Percentiles rank a stretch among this genome's conserved stretches.
Conservation (phyloP, 2,888 invertebrate genomes). For the Phrixothrix hirtus region DNA sequence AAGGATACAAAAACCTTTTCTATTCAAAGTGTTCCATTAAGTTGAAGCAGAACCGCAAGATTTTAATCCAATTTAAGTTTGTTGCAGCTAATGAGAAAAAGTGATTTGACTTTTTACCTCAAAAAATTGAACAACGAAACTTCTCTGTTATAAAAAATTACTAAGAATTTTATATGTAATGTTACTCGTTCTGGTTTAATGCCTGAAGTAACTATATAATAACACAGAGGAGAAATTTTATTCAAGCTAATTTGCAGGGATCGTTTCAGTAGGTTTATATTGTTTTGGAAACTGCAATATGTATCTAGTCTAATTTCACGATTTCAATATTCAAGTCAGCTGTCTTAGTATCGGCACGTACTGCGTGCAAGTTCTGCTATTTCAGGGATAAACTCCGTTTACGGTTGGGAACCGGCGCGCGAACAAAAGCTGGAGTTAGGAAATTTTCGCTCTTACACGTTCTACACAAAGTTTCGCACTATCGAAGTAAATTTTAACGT, state of each 20-base stretch:
- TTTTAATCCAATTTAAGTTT: slow-evolving; percentile 37
- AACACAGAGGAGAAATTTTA: too few species aligned
- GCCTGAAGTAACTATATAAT: too few species aligned
- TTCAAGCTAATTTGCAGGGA: neutral
- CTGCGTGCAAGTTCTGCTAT: slow-evolving; percentile 30
- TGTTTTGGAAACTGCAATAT: slow-evolving; percentile 13
- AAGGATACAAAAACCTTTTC: too few species aligned
- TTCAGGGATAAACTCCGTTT: slow-evolving; percentile 30
- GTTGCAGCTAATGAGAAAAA: slow-evolving; percentile 34
- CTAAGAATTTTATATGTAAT: neutral
- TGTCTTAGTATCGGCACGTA: slow-evolving; percentile 29
- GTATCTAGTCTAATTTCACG: slow-evolving; percentile 23
- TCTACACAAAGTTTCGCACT: slow-evolving; percentile 26
- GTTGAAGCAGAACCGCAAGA: slow-evolving; percentile 26
- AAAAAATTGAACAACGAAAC: slow-evolving; percentile 4
- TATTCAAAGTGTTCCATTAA: too few species aligned
- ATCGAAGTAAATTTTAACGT: slow-evolving; percentile 39
- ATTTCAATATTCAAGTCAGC: slow-evolving; percentile 32
- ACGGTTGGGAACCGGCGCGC: slow-evolving; percentile 21
- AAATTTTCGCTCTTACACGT: slow-evolving; percentile 36
- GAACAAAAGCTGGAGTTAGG: slow-evolving; percentile 31
- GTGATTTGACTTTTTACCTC: slow-evolving; percentile 15
- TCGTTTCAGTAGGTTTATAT: neutral
- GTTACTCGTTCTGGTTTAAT: neutral
- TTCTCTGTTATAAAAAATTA: slow-evolving; percentile 18